Conservation (phyloP, 2,888 invertebrate species). For the Leptarthrus brevirostris region DNA sequence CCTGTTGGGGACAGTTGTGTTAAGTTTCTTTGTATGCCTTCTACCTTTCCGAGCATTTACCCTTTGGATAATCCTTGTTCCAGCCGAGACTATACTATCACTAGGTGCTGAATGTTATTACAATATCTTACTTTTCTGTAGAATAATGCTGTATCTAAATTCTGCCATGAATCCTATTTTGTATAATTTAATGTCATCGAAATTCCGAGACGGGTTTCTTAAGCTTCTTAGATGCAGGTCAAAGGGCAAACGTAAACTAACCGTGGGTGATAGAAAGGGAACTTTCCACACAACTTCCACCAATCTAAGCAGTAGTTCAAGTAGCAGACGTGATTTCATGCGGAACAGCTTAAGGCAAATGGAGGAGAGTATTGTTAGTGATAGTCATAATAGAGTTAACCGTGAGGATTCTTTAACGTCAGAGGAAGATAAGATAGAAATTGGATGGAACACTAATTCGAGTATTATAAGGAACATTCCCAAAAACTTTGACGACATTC, state of each 20-base stretch:
- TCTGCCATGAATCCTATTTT: conserved; percentile 92
- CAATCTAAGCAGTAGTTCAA: conserved; percentile 57
- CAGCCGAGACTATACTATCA: conserved; percentile 74
- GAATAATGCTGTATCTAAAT: conserved; percentile 89
- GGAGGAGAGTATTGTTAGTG: neutral
- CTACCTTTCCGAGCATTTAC: conserved; percentile 90
- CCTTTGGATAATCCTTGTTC: conserved; percentile 85
- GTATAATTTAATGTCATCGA: conserved; percentile 92
- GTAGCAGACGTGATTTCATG: conserved; percentile 53
- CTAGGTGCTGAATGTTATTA: conserved; percentile 86
- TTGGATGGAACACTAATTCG: conserved; percentile 16
- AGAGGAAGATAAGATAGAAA: conserved; percentile 23
- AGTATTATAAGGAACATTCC: conserved; percentile 45
- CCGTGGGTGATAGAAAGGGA: conserved; percentile 56
- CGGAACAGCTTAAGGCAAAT: conserved; percentile 43
- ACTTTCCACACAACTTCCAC: conserved; percentile 60
- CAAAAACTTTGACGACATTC: conserved; percentile 50
- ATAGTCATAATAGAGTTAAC: conserved; percentile 13
- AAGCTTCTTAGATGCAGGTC: conserved; percentile 70
- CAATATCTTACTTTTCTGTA: conserved; percentile 84
- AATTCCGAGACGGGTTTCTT: conserved; percentile 85
- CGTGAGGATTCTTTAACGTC: conserved; percentile 23
- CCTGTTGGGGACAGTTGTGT: conserved; percentile 89
- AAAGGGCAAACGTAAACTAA: conserved; percentile 52
- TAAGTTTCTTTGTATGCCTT: conserved; percentile 90